A percentile compares a stretch with the other conserved stretches of the same genome.
These are phyloP conservation scores for Patagioenas fasciata DNA, from an alignment of 2,113 vertebrate species.

Conservation along the genomic window DNA sequence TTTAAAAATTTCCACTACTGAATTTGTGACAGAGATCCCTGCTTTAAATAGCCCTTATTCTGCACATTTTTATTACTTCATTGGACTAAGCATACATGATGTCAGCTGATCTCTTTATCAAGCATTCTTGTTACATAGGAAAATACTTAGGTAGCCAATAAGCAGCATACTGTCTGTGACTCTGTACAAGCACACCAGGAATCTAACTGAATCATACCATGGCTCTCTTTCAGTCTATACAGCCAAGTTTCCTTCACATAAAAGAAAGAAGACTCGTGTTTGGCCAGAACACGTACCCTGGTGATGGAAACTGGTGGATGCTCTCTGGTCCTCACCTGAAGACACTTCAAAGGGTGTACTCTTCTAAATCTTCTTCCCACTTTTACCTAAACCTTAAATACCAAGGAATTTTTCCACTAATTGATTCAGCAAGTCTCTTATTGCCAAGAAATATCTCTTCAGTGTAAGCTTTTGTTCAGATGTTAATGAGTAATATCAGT, in stretches of 20 bases:
- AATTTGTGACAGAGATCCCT: not conserved
- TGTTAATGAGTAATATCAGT: not conserved
- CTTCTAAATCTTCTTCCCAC: not conserved
- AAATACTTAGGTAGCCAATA: not conserved
- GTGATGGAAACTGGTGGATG: not conserved
- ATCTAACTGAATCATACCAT: not conserved
- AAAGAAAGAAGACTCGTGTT: not conserved
- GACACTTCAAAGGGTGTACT: not conserved
- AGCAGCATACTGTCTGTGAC: not conserved
- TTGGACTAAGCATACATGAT: not conserved
- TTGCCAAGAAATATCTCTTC: not conserved
- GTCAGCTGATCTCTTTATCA: not conserved
- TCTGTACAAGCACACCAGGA: not conserved
- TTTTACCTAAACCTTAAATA: not conserved
- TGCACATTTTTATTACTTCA: not conserved
- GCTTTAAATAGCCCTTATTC: not conserved
- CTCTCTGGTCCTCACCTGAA: not conserved
- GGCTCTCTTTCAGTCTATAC: not conserved
- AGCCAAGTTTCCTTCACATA: not conserved
- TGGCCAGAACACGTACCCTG: not conserved
- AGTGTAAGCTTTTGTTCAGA: not conserved
- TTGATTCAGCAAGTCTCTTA: not conserved
- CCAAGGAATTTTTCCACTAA: not conserved
- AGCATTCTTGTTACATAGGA: not conserved
- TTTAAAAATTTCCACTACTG: not conserved